Conservation (phyloP, 2,888 invertebrate genomes). For the Fragum sueziense region DNA sequence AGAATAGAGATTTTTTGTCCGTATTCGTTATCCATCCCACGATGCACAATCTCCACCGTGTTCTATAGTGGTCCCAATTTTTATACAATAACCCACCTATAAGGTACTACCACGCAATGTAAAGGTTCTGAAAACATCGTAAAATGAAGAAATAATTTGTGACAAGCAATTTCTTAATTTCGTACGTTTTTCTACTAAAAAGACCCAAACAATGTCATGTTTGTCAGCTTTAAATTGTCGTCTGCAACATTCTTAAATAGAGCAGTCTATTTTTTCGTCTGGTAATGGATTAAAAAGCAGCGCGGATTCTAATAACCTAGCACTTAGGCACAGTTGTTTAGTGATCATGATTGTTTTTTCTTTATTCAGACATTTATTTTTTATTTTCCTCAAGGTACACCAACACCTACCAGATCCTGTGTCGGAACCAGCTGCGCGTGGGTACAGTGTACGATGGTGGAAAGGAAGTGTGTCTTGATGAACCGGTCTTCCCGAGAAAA, state of each 20-base stretch:
- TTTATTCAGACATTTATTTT: neutral
- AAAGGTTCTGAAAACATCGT: no score
- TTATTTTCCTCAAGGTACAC: conserved; percentile 6
- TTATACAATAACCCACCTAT: no score
- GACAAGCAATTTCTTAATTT: no score
- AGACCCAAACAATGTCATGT: neutral
- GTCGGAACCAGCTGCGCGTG: conserved; percentile 16
- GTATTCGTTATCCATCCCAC: no score
- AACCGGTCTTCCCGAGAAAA: neutral
- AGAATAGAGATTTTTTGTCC: no score
- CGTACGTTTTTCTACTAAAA: no score
- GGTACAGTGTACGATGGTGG: conserved; percentile 22
- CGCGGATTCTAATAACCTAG: no score
- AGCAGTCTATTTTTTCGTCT: neutral
- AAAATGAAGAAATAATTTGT: neutral
- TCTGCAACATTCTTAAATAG: neutral
- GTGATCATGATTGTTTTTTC: neutral
- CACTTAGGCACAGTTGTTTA: neutral
- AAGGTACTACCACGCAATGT: no score
- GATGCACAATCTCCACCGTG: no score
- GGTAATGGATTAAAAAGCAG: neutral
- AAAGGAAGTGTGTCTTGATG: conserved; percentile 18
- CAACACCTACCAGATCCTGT: conserved; percentile 12
- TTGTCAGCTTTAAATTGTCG: neutral
- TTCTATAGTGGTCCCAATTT: no score